Evolutionary conservation across 2,113 vertebrate genomes (phyloP).

Genomic region (Tachuris rubrigastra): DNA sequence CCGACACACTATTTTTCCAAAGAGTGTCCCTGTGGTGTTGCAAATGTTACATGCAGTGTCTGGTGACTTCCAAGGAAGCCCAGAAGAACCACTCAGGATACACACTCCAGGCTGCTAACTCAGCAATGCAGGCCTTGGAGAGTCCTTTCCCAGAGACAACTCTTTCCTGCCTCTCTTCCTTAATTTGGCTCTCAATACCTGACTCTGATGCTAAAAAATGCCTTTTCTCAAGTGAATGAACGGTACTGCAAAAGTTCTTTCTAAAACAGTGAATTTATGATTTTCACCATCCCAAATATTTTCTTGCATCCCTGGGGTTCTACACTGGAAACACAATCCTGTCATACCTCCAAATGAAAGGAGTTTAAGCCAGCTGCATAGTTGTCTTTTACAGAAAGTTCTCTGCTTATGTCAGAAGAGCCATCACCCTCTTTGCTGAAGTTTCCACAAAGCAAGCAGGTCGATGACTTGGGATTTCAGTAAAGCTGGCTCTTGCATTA

Average conservation of each 20-base stretch:
- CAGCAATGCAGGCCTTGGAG: background rate
- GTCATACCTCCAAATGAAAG: background rate
- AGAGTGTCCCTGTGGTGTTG: background rate
- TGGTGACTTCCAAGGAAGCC: background rate
- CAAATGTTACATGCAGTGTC: background rate
- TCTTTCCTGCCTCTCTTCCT: background rate
- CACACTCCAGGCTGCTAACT: background rate
- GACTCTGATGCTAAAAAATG: background rate
- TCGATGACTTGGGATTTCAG: background rate
- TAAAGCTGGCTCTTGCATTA: background rate
- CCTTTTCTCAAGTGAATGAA: background rate
- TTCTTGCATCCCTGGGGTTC: background rate
- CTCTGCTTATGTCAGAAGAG: background rate
- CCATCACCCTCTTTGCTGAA: background rate
- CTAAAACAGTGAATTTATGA: background rate
- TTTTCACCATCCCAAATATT: background rate
- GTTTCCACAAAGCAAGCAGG: background rate
- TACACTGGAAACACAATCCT: background rate
- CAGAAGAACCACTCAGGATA: rapidly evolving
- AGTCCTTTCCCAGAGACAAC: background rate
- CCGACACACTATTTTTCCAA: background rate
- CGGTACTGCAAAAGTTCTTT: background rate
- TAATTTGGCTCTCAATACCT: background rate
- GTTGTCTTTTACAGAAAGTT: background rate
- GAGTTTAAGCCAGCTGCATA: background rate